Evolutionary conservation across 2,797 vertebrate species (phyloP), one percentile per base, ranked within the genome.

Genomic region (Oryzias sinensis): DNA sequence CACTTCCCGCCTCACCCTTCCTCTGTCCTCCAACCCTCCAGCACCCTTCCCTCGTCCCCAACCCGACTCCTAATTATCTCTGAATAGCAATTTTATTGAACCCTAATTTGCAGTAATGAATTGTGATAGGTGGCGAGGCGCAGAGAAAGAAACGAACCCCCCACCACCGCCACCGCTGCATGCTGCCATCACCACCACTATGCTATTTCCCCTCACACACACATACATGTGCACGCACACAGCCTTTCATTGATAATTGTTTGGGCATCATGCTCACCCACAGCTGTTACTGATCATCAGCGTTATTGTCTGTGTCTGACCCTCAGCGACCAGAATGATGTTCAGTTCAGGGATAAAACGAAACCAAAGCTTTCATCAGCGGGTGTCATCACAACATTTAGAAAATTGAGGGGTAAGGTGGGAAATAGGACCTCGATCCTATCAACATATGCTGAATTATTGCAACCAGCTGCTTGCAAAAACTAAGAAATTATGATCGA

Each of bases 81-180:
- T 93, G 93, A 95, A 93, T 94, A 92, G 89, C 89, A 94, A 92
- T 92, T 92, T 90, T 92, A 94, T 92, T 92, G 90, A 93, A 92
- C 87, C 87, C 93, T 94, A 93, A 93, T 94, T 94, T 94, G 93
- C 86, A 88, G 90, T 93, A 94, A 94, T 93, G 90, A 91, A 92
- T 90, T 92, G 91, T 94, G 91, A 94, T 92, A 89, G 91, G 90
- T 89, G 83, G 90, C 81, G 81, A 90, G 82, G 83, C 91, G 83
- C 87, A 88, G 76, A 90, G 77, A 88, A 87, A 93, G 84, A 84
- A 76, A 77, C 79, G 69, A 56, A 41, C 29, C 59, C 53, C 6
- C 57, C 43, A 17, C 46, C 8, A 14, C 54, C 14, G 4, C 50
- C 4, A 0, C 9, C 5, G 42, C 29, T 3, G 29, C 27, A 18